Base-by-base conservation (phyloP, 2,888 invertebrate species). In the Apotomis capreana region DNA sequence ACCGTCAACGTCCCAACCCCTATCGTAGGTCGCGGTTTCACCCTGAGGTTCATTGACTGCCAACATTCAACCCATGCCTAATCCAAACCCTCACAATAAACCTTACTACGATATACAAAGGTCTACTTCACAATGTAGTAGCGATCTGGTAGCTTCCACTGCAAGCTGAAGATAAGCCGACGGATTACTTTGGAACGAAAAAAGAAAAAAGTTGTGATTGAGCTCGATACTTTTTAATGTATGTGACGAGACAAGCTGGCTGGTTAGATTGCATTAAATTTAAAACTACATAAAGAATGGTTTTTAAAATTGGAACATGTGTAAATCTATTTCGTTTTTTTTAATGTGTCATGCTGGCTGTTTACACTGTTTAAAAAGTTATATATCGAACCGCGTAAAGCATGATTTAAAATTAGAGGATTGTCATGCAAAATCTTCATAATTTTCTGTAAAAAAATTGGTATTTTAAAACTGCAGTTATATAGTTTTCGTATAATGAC, bases 21-120 rank as follows among this genome's bases (percentile, higher is more conserved):
- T 89, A 89, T 81, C 84, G 89, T 91, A 92, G 92, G 91, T 91
- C 92, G 90, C 84, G 91, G 90, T 88, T 89, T 83, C 82, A 80
- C 83, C 83, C 84, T 76, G 78, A 85, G 86, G 87, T 90, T 90
- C 89, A 89, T 88, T 89, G 88, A 89, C 88, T 88, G 86, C 79
- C 77, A 73, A 75, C 76, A 75, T 77, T 81, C 76, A 83, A 85
- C 86, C 88, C 86, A 83, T 78, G 77, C 75, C 76, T 74, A 71
- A 76, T 37, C 68, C 52, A 8, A 37, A 57, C 81, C 83, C 36
- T 63, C 37, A 52, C 15, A 65, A 63, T 75, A 62, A 76, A 80
- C 81, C 78, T 74, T 87, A 79, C 64, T 0, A 0, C 0, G 0
- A n/a, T 1, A 15, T 0, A 3, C 57, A 79, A 83, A 69, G 76